Evolutionary conservation across 2,797 vertebrate species (phyloP), one percentile per base, ranked within the genome.

Genomic region (Bradypodion ventrale): DNA sequence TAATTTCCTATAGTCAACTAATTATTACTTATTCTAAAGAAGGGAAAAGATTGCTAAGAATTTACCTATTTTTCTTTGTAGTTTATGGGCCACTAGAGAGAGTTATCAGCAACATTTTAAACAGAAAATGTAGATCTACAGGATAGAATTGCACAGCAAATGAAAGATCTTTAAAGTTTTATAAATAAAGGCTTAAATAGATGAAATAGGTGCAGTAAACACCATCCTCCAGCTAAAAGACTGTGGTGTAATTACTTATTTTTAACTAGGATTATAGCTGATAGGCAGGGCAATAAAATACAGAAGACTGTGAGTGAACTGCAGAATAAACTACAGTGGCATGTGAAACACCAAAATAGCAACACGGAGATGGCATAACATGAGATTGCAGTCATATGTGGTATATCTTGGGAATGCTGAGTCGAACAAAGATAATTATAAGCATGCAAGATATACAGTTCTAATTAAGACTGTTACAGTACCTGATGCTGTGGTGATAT

Each of bases 31-130:
- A 0, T 69, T 78, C 40, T 37, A n/a, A 81, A 23, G 0, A 1
- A 1, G 1, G 1, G 35, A 2, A 12, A 75, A 59, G 4, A 69
- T 80, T 25, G 23, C 80, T 85, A 42, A n/a, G 7, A 60, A 1
- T 59, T 3, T 85, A 85, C 75, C 65, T 89, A 69, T 21, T 83
- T 13, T 15, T 89, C 69, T 21, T 83, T 13, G 13, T 16, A 4
- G 66, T 89, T 85, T 74, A 16, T 8, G 46, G 8, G 37, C 37
- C 49, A 35, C 82, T 37, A 69, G 65, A 80, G 2, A 0, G 0
- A 79, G 0, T 78, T 9, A 32, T 10, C 80, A 80, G 12, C 10
- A 59, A 87, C 80, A 86, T 74, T 10, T 42, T 23, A 1, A 80
- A 75, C 40, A 73, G 21, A 80, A 12, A 7, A 42, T 80, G 73